Evolutionary conservation across 2,888 invertebrate species (phyloP).

Genomic region (Norana najaformis): DNA sequence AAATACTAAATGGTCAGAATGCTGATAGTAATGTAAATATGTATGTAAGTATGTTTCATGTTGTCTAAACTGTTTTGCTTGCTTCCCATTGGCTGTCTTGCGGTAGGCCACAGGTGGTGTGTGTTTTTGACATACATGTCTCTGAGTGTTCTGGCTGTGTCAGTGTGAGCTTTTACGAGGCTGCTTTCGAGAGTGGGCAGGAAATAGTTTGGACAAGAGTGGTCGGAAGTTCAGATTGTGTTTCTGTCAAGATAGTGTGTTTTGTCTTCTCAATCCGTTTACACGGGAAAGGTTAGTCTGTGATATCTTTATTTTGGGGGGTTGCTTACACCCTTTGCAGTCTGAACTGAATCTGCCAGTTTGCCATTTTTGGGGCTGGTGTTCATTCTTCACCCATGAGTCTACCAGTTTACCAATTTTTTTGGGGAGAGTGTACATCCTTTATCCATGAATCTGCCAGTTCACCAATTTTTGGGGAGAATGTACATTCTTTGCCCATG

Average conservation of each 20-base stretch:
- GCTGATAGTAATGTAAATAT: too few species aligned
- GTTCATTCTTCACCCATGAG: too few species aligned
- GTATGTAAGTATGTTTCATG: too few species aligned
- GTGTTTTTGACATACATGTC: not conserved
- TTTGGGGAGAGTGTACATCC: not conserved
- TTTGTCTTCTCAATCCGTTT: not conserved
- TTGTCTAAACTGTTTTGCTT: too few species aligned
- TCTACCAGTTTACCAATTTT: too few species aligned
- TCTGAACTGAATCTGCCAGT: too few species aligned
- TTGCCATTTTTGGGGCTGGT: too few species aligned
- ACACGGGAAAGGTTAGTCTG: not conserved
- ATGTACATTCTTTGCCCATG: too few species aligned
- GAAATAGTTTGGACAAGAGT: slow-evolving; percentile 13
- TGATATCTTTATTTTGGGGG: not conserved
- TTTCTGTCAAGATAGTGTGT: not conserved
- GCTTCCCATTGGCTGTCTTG: too few species aligned
- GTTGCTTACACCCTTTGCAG: too few species aligned
- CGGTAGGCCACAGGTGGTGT: not conserved
- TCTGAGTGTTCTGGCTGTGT: not conserved
- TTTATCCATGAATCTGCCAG: not conserved
- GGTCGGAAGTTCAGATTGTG: not conserved
- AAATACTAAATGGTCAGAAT: too few species aligned
- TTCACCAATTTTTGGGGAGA: not conserved
- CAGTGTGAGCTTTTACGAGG: too few species aligned
- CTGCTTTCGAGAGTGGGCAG: not conserved